Percentiles rank a stretch among this genome's conserved stretches.
These are phyloP conservation scores for Nicator chloris DNA, from an alignment of 2,113 vertebrate species.

Conservation along the genomic window DNA sequence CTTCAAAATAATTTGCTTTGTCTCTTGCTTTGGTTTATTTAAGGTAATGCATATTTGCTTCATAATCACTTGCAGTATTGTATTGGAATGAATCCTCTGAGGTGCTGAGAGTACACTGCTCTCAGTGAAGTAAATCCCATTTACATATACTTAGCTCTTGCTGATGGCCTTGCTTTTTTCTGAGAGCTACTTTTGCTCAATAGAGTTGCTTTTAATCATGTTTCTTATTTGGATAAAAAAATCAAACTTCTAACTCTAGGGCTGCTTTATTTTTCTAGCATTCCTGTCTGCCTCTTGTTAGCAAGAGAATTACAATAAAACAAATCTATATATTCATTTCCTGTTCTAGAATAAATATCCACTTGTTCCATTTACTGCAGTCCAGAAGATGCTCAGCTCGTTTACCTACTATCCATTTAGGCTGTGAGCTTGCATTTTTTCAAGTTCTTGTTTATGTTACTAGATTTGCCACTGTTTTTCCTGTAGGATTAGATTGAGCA, in stretches of 20 bases:
- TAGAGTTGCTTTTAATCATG: not conserved
- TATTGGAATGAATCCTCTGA: not conserved
- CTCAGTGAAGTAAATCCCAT: not conserved
- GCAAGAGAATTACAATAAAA: not conserved
- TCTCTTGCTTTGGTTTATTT: conserved; percentile 2
- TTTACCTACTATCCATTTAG: not conserved
- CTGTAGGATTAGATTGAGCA: not conserved
- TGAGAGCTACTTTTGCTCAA: not conserved
- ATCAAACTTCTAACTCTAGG: not conserved
- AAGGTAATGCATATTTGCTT: not conserved
- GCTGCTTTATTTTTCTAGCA: not conserved
- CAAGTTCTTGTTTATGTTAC: not conserved
- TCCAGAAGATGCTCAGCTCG: not conserved
- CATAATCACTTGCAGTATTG: not conserved
- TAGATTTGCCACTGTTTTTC: not conserved
- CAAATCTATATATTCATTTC: not conserved
- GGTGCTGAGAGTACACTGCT: not conserved
- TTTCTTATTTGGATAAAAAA: not conserved
- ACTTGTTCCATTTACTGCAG: not conserved
- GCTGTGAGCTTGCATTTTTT: not conserved
- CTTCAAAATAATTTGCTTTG: not conserved
- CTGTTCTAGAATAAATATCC: not conserved
- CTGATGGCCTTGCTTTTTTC: not conserved
- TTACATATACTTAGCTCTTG: not conserved
- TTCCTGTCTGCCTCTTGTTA: not conserved